These are phyloP conservation scores for Pollachius pollachius DNA, from an alignment of 2,113 vertebrate species.

Conservation along the genomic window DNA sequence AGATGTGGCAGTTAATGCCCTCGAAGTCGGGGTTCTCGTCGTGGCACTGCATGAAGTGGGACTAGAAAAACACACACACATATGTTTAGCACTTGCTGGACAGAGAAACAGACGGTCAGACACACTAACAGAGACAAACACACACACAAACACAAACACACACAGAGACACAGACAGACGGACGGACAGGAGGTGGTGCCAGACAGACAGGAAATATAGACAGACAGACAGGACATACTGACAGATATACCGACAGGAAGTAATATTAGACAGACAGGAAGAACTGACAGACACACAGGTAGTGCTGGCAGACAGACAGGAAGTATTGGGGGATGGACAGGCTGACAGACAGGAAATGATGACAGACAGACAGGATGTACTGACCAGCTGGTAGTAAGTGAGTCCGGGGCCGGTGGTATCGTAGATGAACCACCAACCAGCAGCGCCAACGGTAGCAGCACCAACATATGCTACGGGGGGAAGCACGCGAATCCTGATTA, in stretches of 20 bases:
- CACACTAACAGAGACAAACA: not conserved
- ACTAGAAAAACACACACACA: constrained; percentile 62
- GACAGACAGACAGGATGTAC: constrained; percentile 11
- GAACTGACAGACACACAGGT: constrained; percentile 55
- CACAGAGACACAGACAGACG: not conserved
- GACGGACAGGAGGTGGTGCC: not conserved
- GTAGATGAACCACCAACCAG: constrained; percentile 90
- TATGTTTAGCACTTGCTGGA: not conserved
- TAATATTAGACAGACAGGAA: not conserved
- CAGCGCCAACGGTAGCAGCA: constrained; percentile 86
- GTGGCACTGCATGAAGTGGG: constrained; percentile 93
- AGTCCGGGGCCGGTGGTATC: constrained; percentile 76
- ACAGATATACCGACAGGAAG: not conserved
- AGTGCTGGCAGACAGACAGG: constrained; percentile 55
- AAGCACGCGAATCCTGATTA: no score
- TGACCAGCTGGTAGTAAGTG: constrained; percentile 84
- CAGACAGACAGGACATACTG: not conserved
- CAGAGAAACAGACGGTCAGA: not conserved
- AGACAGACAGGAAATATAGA: not conserved
- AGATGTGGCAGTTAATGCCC: constrained; percentile 81
- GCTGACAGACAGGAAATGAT: no score
- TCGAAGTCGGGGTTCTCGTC: constrained; percentile 79
- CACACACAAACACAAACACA: not conserved
- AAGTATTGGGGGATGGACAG: constrained; percentile 55
- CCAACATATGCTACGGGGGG: constrained; percentile 83